Base-by-base conservation (phyloP, 2,888 invertebrate species). In the Tetranychus truncatus region DNA sequence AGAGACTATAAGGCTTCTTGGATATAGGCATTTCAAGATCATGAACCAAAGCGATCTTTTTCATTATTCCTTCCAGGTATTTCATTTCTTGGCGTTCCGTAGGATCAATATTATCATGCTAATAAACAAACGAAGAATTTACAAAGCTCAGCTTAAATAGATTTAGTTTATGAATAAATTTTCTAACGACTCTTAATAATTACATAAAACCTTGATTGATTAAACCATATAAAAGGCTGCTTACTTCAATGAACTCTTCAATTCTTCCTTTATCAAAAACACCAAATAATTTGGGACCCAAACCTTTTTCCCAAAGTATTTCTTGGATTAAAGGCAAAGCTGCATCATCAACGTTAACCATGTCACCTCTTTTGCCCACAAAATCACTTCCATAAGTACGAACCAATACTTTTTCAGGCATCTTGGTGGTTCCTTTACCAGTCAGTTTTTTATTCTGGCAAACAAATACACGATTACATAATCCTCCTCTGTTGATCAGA, bases 401-500 rank as follows among this genome's bases (percentile, higher is more conserved):
- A 1, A 69, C 69, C 69, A 69, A 21, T 11, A 69, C 69, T 69
- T 69, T 69, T 20, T 69, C 69, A 6, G 69, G 69, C 20, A 69
- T 24, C 15, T 20, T 24, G 18, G 1, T 24, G 11, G 69, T 69
- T 21, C 69, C 69, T 20, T 21, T 20, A 8, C 21, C 20, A 20
- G 20, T 11, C 18, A 69, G 69, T 69, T 69, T 69, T 21, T 69
- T 69, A 8, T 69, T 69, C 0, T 1, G 1, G 21, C 69, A 69
- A 20, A 69, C 69, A 69, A 69, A 69, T 24, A 69, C 34, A 11
- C 21, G n/a, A 21, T 69, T 69, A 69, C 69, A 69, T 24, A 69
- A 7, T 11, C 69, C 69, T 18, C 69, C 69, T 7, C 69, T 69
- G 34, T 18, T 11, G 18, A 34, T 34, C 34, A 34, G 3, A 34